Evolutionary conservation across 2,888 invertebrate species (phyloP).

Genomic region (Trissolcus brochymenae): DNA sequence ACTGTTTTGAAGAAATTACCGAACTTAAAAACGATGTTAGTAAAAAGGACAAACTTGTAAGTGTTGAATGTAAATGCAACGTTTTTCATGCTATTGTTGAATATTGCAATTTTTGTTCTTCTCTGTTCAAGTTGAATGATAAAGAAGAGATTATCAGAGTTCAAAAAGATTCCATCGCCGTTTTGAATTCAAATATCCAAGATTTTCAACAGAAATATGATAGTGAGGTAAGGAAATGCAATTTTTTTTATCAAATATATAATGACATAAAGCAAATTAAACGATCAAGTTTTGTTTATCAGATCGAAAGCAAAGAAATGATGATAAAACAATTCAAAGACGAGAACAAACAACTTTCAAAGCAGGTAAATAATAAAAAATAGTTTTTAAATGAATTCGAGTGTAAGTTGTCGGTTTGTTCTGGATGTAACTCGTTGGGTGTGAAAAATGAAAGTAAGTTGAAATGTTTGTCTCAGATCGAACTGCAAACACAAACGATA

Average conservation of each 20-base stretch:
- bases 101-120: neutral
- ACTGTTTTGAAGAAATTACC: conserved; percentile 64
- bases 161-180: conserved; percentile 70
- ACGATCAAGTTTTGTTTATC: conserved; percentile 7
- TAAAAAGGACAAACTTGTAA: conserved; percentile 72
- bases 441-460: neutral
- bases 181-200: conserved; percentile 70
- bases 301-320: conserved; percentile 68
- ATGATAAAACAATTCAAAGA: conserved; percentile 65
- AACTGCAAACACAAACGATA: conserved; percentile 73
- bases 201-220: conserved; percentile 69
- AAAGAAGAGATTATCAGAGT: conserved; percentile 71
- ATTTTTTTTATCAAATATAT: neutral
- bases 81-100: neutral
- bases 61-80: conserved; percentile 19
- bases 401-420: neutral
- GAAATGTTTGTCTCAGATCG: conserved; percentile 62
- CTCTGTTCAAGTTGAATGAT: conserved; percentile 56
- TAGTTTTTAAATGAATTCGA: neutral
- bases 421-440: neutral
- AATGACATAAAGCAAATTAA: neutral
- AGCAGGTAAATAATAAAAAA: too few species aligned
- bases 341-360: conserved; percentile 68
- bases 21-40: conserved; percentile 66
- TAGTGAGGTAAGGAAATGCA: conserved; percentile 66